These are phyloP conservation scores for Sylvilagus floridanus DNA, from an alignment of 2,797 vertebrate genomes.

Conservation along the genomic window DNA sequence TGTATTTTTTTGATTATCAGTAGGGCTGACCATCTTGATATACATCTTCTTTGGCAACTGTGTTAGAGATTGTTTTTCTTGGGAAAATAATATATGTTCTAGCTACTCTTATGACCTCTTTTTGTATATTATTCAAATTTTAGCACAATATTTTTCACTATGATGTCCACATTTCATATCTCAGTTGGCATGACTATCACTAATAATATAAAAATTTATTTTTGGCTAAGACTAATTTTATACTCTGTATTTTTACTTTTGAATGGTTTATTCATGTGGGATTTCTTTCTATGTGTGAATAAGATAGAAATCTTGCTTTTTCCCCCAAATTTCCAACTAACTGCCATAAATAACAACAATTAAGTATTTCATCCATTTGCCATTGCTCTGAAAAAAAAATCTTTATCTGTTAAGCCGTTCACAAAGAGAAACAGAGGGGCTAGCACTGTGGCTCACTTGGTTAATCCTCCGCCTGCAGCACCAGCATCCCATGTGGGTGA, in stretches of 20 bases:
- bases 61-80: background rate
- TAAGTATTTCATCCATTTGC: background rate
- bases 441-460: no score
- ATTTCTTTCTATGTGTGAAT: background rate
- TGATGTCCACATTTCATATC: background rate
- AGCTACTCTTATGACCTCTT: background rate
- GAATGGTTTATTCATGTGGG: background rate
- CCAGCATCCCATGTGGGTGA: background rate
- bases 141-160: background rate
- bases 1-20: background rate
- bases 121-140: background rate
- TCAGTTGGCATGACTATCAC: background rate
- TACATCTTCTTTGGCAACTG: background rate
- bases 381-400: constrained; percentile 18
- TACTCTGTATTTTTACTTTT: background rate
- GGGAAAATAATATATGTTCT: background rate
- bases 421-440: background rate
- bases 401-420: background rate
- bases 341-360: background rate
- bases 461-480: no score
- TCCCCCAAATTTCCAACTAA: background rate
- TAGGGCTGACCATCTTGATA: background rate
- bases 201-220: background rate
- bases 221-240: background rate
- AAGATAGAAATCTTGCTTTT: background rate